phyloP scores from a whole-genome alignment of 2,797 vertebrate species.

The Neosilurus mollespiculum region DNA sequence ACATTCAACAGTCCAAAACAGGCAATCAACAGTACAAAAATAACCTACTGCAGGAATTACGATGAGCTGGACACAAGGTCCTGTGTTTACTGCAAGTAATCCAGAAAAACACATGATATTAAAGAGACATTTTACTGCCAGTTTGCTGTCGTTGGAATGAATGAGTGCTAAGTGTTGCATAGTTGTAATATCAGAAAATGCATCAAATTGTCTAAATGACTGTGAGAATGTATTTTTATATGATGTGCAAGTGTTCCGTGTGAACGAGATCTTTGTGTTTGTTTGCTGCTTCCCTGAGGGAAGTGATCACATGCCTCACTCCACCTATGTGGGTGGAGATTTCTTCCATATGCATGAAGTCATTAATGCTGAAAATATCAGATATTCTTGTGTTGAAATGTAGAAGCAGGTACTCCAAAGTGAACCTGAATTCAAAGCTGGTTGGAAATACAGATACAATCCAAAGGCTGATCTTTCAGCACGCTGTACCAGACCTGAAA shows the following conservation, averaged over 20 bases:
- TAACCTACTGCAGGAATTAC: background rate
- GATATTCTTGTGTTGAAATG: background rate
- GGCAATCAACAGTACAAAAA: background rate
- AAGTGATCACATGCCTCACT: background rate
- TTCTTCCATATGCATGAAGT: background rate
- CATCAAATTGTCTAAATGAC: background rate
- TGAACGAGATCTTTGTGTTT: background rate
- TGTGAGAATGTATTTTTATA: background rate
- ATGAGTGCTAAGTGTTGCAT: background rate
- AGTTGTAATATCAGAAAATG: background rate
- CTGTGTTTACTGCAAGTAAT: background rate
- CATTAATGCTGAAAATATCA: background rate
- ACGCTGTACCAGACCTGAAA: background rate
- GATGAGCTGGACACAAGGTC: background rate
- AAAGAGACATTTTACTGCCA: background rate
- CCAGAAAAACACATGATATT: background rate
- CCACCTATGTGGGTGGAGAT: background rate
- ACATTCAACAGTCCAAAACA: too few species aligned
- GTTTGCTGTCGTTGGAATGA: too few species aligned
- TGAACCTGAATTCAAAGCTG: background rate
- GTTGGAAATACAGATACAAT: background rate
- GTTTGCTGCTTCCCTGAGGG: background rate
- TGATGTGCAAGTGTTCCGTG: background rate
- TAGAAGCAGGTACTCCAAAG: background rate
- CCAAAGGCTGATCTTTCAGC: background rate